These are phyloP conservation scores for Brachionus rotundiformis DNA, from an alignment of 1,140 invertebrate genomes.

Conservation along the genomic window DNA sequence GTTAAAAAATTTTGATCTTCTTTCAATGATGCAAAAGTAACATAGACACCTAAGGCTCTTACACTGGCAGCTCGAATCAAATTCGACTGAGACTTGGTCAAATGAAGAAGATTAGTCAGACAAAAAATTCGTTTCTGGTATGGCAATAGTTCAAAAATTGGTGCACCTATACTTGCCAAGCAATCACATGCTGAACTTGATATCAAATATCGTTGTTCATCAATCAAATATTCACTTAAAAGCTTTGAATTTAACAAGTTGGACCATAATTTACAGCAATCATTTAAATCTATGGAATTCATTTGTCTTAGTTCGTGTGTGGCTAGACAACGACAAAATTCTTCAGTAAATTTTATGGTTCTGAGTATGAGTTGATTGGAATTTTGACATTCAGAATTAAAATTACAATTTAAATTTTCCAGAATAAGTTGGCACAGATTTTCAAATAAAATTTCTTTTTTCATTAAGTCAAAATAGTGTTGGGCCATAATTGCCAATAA, in stretches of 20 bases:
- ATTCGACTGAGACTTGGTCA: constrained; percentile 50
- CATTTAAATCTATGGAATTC: constrained; percentile 47
- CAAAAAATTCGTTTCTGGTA: constrained; percentile 46
- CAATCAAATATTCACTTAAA: constrained; percentile 17
- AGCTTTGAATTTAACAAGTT: constrained; percentile 21
- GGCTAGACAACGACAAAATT: constrained; percentile 41
- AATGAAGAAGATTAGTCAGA: constrained; percentile 43
- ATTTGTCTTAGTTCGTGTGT: constrained; percentile 34
- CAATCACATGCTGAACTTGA: constrained; percentile 45
- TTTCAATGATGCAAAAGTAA: constrained; percentile 49
- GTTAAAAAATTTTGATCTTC: constrained; percentile 51
- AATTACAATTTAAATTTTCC: background rate
- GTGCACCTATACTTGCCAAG: constrained; percentile 37
- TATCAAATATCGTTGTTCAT: constrained; percentile 44
- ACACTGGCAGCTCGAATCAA: constrained; percentile 45
- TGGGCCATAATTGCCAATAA: background rate
- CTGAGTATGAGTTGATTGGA: background rate
- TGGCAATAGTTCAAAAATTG: constrained; percentile 39
- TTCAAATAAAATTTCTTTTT: constrained; percentile 41
- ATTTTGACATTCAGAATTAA: background rate
- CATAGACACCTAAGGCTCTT: constrained; percentile 42
- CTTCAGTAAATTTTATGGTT: constrained; percentile 43
- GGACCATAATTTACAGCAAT: constrained; percentile 51
- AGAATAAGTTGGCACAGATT: constrained; percentile 9
- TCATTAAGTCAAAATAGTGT: constrained; percentile 39